These are phyloP conservation scores for Lethenteron camtschaticum DNA, from an alignment of 2,113 vertebrate genomes.

Conservation along the genomic window DNA sequence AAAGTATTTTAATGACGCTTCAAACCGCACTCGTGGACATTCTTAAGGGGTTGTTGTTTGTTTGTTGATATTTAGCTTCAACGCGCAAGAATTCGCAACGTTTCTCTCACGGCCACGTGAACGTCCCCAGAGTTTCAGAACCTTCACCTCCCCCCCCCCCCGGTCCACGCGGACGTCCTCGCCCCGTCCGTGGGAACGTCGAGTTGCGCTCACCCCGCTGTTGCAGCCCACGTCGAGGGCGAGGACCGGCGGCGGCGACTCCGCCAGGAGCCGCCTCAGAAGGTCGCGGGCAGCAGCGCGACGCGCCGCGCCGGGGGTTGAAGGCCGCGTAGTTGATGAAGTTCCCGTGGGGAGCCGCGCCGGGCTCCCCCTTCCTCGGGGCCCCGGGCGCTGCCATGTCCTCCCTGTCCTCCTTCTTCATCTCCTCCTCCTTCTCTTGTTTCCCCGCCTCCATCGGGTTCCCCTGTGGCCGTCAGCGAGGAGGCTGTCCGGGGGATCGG, in stretches of 20 bases:
- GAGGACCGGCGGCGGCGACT: conserved; percentile 18
- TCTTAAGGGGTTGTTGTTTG: no score
- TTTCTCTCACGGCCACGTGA: background rate
- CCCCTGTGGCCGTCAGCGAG: no score
- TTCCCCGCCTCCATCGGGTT: no score
- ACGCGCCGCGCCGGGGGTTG: conserved; percentile 50
- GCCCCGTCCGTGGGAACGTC: no score
- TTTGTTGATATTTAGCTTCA: background rate
- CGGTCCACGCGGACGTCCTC: no score
- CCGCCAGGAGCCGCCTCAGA: conserved; percentile 27
- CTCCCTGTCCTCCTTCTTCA: no score
- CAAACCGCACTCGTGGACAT: no score
- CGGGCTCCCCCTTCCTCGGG: conserved; percentile 20
- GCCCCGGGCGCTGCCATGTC: no score
- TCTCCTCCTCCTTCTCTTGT: no score
- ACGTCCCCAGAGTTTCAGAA: background rate
- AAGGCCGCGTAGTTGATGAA: conserved; percentile 70
- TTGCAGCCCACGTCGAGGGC: conserved; percentile 78
- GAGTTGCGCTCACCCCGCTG: conserved; percentile 38
- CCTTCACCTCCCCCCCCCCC: background rate
- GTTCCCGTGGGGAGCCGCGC: conserved; percentile 59
- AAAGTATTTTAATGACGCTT: no score
- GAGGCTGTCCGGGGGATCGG: no score
- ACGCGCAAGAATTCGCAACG: background rate
- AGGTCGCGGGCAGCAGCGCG: conserved; percentile 32